These are phyloP conservation scores for Rutilus rutilus DNA, from an alignment of 2,113 vertebrate genomes.

Conservation along the genomic window DNA sequence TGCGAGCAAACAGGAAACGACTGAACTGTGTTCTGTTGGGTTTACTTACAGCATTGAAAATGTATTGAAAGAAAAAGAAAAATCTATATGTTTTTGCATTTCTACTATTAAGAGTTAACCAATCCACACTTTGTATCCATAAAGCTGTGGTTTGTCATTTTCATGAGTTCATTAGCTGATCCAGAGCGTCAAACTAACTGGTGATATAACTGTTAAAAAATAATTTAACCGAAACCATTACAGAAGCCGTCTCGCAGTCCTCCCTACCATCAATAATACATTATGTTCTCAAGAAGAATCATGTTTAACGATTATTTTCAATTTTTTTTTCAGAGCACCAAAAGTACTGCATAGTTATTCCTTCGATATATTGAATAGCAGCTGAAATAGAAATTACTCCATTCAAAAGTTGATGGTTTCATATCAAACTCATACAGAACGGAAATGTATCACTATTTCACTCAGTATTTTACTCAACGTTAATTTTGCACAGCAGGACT, in stretches of 20 bases:
- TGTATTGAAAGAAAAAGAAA: neutral
- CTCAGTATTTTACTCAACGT: neutral
- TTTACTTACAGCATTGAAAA: neutral
- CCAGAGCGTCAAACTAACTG: neutral
- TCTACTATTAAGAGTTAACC: neutral
- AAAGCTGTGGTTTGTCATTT: neutral
- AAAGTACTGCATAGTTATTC: neutral
- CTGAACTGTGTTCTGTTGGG: neutral
- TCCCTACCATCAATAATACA: neutral
- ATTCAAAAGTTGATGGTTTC: neutral
- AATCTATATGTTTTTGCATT: neutral
- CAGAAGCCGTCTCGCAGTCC: neutral
- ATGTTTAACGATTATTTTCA: neutral
- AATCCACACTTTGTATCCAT: neutral
- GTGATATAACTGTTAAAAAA: slow-evolving; percentile 7
- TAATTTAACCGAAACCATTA: neutral
- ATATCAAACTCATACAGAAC: neutral
- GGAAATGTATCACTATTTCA: neutral
- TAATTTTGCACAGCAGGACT: neutral
- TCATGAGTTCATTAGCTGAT: neutral
- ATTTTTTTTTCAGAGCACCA: neutral
- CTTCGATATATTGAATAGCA: neutral
- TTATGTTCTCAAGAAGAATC: neutral
- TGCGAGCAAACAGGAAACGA: slow-evolving; percentile 52
- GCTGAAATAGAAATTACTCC: neutral